Conservation (phyloP, 2,797 vertebrate species). For the Galago senegalensis region DNA sequence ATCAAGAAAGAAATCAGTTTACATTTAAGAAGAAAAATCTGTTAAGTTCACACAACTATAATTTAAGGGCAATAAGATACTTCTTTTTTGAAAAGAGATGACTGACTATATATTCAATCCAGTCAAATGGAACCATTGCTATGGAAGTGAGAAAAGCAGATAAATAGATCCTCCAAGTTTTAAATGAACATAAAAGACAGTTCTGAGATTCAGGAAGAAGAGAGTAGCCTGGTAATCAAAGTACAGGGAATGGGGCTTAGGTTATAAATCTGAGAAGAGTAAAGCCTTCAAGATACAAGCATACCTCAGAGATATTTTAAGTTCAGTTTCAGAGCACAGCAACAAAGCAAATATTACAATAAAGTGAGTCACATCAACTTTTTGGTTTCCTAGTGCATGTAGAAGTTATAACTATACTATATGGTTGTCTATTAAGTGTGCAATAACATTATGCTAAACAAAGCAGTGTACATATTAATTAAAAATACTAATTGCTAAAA, state of each 20-base stretch:
- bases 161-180: not conserved
- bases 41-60: not conserved
- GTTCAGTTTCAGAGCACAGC: not conserved
- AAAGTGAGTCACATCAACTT: not conserved
- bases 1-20: slow-evolving; percentile 29
- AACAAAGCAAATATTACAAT: not conserved
- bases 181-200: slow-evolving; percentile 39
- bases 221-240: not conserved
- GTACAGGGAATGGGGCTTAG: not conserved
- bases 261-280: slow-evolving; percentile 24
- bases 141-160: not conserved
- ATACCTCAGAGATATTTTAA: not conserved
- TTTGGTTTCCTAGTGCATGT: not conserved
- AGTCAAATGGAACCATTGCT: not conserved
- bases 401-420: not conserved
- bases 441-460: not conserved
- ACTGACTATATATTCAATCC: not conserved
- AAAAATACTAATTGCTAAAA: not conserved
- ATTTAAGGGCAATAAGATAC: not conserved
- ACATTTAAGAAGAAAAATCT: slow-evolving; percentile 20
- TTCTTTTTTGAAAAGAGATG: slow-evolving; percentile 16
- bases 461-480: not conserved
- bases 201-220: not conserved
- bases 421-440: not conserved
- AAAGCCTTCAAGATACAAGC: not conserved